phyloP scores from a whole-genome alignment of 2,888 invertebrate species.

The Gerosis bhagava region DNA sequence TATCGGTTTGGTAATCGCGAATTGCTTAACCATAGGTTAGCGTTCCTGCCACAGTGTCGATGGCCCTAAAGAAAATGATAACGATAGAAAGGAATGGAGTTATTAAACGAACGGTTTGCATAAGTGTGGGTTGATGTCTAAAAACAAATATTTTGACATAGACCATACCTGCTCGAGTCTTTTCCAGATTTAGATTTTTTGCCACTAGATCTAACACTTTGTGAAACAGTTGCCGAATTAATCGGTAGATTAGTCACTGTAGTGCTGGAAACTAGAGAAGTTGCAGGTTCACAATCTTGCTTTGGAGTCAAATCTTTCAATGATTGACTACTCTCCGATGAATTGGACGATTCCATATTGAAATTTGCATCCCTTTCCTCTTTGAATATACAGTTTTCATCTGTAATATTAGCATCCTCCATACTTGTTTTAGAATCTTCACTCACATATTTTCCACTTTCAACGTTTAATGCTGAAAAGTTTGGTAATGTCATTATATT shows the following conservation, averaged over 20 bases:
- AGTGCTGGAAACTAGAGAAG: slow-evolving; percentile 58
- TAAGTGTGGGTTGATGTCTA: too few species aligned
- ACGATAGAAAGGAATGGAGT: slow-evolving; percentile 23
- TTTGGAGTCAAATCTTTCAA: slow-evolving; percentile 66
- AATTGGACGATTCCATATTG: slow-evolving; percentile 77
- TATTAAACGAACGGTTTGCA: slow-evolving; percentile 9
- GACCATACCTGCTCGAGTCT: slow-evolving; percentile 63
- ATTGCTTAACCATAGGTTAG: slow-evolving; percentile 73
- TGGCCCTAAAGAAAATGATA: slow-evolving; percentile 43
- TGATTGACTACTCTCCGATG: slow-evolving; percentile 75
- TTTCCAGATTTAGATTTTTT: slow-evolving; percentile 69
- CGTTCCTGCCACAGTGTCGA: slow-evolving; percentile 52
- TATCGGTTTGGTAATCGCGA: slow-evolving; percentile 73
- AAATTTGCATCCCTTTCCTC: slow-evolving; percentile 74
- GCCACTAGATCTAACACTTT: slow-evolving; percentile 51
- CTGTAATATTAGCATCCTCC: slow-evolving; percentile 72
- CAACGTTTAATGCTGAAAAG: slow-evolving; percentile 59
- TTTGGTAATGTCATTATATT: slow-evolving; percentile 64
- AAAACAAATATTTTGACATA: not conserved
- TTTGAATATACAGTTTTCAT: slow-evolving; percentile 73
- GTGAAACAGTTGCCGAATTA: slow-evolving; percentile 56
- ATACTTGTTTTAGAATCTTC: slow-evolving; percentile 75
- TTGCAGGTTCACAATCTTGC: slow-evolving; percentile 56
- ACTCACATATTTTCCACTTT: slow-evolving; percentile 66
- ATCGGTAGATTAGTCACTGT: slow-evolving; percentile 50